Conservation (phyloP, 2,113 vertebrate genomes). For the Xyrauchen texanus region DNA sequence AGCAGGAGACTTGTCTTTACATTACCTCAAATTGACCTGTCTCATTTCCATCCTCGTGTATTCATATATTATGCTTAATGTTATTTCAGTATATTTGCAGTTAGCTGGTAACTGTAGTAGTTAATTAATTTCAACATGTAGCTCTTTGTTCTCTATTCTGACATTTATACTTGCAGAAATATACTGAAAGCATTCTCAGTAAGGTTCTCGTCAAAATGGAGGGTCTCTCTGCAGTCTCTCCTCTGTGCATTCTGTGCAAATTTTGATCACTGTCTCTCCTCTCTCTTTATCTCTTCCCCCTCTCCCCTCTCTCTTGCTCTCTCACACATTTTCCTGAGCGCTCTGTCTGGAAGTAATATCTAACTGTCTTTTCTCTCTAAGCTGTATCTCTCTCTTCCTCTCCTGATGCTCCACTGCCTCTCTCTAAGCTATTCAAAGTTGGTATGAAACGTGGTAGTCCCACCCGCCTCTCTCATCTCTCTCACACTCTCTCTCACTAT, state of each 20-base stretch:
- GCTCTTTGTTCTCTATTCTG: slow-evolving; percentile 28
- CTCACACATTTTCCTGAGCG: slow-evolving; percentile 53
- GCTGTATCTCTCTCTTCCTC: slow-evolving; percentile 72
- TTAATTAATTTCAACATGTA: slow-evolving; percentile 8
- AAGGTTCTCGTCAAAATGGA: slow-evolving; percentile 83
- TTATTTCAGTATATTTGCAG: slow-evolving; percentile 55
- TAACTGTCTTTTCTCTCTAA: slow-evolving; percentile 63
- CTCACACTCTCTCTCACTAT: slow-evolving; percentile 34
- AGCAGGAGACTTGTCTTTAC: not conserved
- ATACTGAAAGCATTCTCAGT: slow-evolving; percentile 53
- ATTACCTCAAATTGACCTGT: slow-evolving; percentile 15
- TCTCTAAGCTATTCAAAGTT: slow-evolving; percentile 76
- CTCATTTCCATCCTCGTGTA: slow-evolving; percentile 14
- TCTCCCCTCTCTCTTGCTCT: slow-evolving; percentile 58
- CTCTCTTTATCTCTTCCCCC: slow-evolving; percentile 51
- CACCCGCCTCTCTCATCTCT: slow-evolving; percentile 43
- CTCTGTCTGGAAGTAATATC: slow-evolving; percentile 59
- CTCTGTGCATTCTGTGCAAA: slow-evolving; percentile 84
- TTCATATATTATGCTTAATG: slow-evolving; percentile 37
- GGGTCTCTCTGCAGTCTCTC: slow-evolving; percentile 80
- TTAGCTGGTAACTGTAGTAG: not conserved
- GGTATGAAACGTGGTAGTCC: slow-evolving; percentile 85
- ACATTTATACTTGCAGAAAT: slow-evolving; percentile 42
- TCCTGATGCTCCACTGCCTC: slow-evolving; percentile 72
- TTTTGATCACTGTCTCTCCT: slow-evolving; percentile 79